Conservation (phyloP, 1,140 invertebrate species). For the Cyclargus thomasi region DNA sequence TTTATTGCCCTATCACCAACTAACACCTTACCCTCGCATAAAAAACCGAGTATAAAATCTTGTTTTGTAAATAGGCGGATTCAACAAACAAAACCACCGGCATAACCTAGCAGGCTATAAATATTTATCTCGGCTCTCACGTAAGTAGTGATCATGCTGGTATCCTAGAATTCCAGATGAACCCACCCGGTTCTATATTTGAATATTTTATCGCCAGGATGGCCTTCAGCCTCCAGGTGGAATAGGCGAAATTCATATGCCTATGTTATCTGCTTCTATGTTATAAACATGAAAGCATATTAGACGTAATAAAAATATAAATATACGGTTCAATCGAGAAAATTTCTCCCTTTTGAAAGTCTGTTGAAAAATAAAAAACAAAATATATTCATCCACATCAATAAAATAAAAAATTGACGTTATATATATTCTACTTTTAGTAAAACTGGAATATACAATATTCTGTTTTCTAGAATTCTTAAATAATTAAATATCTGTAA, state of each 20-base stretch:
- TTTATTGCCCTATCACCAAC: too few species aligned
- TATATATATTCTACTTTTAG: too few species aligned
- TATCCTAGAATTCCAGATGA: slow-evolving; percentile 1
- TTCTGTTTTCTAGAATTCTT: too few species aligned
- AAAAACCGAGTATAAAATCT: too few species aligned
- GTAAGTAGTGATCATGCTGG: neutral
- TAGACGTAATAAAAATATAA: neutral
- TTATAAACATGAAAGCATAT: neutral
- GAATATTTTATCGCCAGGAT: neutral
- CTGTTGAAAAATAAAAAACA: too few species aligned
- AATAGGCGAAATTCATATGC: neutral
- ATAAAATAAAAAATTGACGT: too few species aligned
- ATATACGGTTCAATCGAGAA: too few species aligned
- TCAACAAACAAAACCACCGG: neutral
- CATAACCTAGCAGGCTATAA: neutral
- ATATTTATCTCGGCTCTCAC: neutral
- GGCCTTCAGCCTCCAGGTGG: neutral
- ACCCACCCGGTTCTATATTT: neutral
- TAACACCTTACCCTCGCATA: too few species aligned
- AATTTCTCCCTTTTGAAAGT: too few species aligned
- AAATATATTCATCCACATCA: too few species aligned
- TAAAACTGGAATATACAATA: too few species aligned
- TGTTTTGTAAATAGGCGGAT: neutral
- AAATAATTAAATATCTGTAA: too few species aligned
- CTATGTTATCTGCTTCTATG: neutral